Conservation (phyloP, 1,140 invertebrate species). For the Ceratitis capitata region DNA sequence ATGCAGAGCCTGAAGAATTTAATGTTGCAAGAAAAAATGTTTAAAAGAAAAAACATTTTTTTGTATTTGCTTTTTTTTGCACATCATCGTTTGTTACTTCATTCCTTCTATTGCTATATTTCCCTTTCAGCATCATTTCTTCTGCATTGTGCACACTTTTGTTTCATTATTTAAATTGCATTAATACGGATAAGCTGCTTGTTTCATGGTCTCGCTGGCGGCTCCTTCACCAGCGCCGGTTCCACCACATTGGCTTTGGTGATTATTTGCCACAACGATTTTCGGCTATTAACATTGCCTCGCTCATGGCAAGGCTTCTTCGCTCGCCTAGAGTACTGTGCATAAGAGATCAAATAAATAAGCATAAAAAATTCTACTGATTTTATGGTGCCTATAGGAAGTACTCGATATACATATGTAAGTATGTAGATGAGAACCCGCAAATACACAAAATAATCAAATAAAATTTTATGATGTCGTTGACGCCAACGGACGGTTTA, state of each 20-base stretch:
- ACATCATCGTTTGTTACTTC: not conserved
- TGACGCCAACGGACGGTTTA: not conserved
- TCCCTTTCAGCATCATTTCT: not conserved
- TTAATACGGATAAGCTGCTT: constrained; percentile 15
- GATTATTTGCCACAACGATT: not conserved
- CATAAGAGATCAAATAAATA: not conserved
- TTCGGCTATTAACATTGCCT: not conserved
- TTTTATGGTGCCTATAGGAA: no score
- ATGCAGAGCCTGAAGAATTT: not conserved
- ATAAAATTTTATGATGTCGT: not conserved
- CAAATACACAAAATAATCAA: no score
- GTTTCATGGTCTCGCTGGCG: not conserved
- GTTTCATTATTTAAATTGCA: constrained; percentile 20
- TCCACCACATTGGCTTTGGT: not conserved
- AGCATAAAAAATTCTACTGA: not conserved
- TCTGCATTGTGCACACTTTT: not conserved
- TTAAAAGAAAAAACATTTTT: not conserved
- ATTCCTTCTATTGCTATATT: not conserved
- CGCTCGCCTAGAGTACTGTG: not conserved
- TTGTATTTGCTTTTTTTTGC: not conserved
- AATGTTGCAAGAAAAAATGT: not conserved
- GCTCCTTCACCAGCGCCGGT: not conserved
- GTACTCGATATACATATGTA: no score
- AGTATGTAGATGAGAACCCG: no score
- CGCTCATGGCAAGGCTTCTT: not conserved